These are phyloP conservation scores for Mugil cephalus DNA, from an alignment of 2,113 vertebrate species.

Conservation along the genomic window DNA sequence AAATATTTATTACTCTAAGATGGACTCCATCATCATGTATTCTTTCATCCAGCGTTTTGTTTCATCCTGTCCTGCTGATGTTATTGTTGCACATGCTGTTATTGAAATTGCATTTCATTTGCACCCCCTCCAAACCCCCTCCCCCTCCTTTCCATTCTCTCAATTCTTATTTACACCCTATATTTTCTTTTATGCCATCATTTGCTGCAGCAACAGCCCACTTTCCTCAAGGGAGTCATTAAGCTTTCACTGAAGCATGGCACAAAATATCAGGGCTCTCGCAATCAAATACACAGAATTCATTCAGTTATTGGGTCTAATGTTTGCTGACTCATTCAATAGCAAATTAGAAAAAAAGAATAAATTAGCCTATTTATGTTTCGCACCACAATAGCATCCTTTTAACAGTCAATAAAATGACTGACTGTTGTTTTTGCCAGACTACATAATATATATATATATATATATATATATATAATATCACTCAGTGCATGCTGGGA, in stretches of 20 bases:
- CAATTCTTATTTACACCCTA: background rate
- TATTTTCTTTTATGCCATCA: slow-evolving; percentile 6
- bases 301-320: background rate
- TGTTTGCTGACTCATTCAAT: background rate
- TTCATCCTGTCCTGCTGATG: background rate
- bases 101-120: slow-evolving; percentile 25
- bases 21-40: background rate
- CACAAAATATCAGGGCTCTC: background rate
- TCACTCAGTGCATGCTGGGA: slow-evolving; percentile 23
- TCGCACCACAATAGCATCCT: background rate
- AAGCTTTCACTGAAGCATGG: slow-evolving; percentile 16
- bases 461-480: too few relatives aligned
- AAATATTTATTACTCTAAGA: background rate
- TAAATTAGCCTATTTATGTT: background rate
- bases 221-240: slow-evolving; percentile 32
- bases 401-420: slow-evolving; percentile 3
- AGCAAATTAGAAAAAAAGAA: background rate
- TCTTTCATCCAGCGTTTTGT: background rate
- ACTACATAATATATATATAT: too few relatives aligned
- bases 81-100: slow-evolving; percentile 4
- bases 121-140: too few relatives aligned
- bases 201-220: slow-evolving; percentile 6
- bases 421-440: background rate
- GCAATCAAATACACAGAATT: background rate
- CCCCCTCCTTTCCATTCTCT: background rate